Evolutionary conservation across 2,888 invertebrate genomes (phyloP).

Genomic region (Ophioninae sp.): DNA sequence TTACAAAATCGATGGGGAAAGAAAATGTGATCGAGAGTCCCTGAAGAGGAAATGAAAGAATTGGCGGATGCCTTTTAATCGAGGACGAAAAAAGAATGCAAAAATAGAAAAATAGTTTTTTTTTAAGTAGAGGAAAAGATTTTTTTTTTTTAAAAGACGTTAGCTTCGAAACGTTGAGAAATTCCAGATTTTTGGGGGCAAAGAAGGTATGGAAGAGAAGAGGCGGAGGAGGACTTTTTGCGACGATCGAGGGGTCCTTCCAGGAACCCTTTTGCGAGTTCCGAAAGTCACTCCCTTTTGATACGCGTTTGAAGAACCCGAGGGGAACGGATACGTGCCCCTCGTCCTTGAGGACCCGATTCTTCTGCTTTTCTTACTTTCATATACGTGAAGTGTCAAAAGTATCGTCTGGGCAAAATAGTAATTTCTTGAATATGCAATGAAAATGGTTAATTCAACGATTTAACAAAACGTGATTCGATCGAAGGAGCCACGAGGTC

Average conservation of each 20-base stretch:
- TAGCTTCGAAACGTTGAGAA: background rate
- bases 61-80: too few relatives aligned
- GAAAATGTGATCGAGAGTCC: background rate
- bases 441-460: too few relatives aligned
- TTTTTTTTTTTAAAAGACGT: too few relatives aligned
- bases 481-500: too few relatives aligned
- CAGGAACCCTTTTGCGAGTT: slow-evolving; percentile 53
- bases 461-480: too few relatives aligned
- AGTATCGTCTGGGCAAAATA: too few relatives aligned
- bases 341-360: slow-evolving; percentile 29
- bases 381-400: background rate
- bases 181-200: slow-evolving; percentile 5
- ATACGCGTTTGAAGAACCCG: slow-evolving; percentile 18
- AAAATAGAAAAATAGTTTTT: too few relatives aligned
- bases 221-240: slow-evolving; percentile 24
- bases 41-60: slow-evolving; percentile 17
- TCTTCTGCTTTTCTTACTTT: background rate
- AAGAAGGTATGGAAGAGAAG: slow-evolving; percentile 29
- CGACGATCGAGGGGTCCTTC: slow-evolving; percentile 49
- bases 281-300: slow-evolving; percentile 42
- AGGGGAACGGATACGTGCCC: background rate
- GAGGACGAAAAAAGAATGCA: too few relatives aligned
- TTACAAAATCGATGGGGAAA: background rate
- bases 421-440: too few relatives aligned
- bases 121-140: too few relatives aligned